Evolutionary conservation across 2,888 invertebrate species (phyloP).

Genomic region (Hypselothyrea guttata): DNA sequence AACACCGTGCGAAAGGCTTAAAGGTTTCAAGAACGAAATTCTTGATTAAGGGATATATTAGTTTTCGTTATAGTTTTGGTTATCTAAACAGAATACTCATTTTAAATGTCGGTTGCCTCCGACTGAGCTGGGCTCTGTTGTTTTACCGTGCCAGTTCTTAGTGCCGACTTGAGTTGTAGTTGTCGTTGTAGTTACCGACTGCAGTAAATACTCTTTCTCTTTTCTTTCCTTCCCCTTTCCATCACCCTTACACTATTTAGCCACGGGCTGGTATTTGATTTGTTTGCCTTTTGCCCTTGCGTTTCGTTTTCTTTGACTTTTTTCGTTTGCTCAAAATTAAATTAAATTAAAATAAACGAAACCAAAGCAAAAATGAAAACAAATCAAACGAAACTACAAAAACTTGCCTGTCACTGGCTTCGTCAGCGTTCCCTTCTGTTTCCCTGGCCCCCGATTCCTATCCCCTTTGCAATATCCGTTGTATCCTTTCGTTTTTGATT

Average conservation of each 20-base stretch:
- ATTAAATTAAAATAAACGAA: slow-evolving; percentile 60
- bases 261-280: slow-evolving; percentile 54
- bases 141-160: slow-evolving; percentile 5
- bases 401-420: slow-evolving; percentile 21
- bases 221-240: neutral
- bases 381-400: slow-evolving; percentile 31
- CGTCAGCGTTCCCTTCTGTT: neutral
- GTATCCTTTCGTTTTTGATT: neutral
- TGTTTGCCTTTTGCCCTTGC: slow-evolving; percentile 50
- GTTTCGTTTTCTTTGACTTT: neutral
- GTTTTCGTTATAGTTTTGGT: no score
- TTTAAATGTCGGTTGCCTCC: slow-evolving; percentile 1
- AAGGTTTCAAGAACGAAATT: no score
- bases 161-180: slow-evolving; percentile 17
- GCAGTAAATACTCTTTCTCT: slow-evolving; percentile 2
- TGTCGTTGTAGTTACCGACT: slow-evolving; percentile 5
- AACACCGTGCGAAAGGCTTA: no score
- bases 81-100: no score
- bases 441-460: neutral
- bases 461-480: neutral
- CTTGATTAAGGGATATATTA: no score
- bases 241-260: neutral
- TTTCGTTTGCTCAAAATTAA: slow-evolving; percentile 46
- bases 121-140: neutral
- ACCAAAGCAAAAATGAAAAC: slow-evolving; percentile 41